These are phyloP conservation scores for Exaiptasia diaphana DNA, from an alignment of 64 coral and sea anemone species.

Conservation along the genomic window DNA sequence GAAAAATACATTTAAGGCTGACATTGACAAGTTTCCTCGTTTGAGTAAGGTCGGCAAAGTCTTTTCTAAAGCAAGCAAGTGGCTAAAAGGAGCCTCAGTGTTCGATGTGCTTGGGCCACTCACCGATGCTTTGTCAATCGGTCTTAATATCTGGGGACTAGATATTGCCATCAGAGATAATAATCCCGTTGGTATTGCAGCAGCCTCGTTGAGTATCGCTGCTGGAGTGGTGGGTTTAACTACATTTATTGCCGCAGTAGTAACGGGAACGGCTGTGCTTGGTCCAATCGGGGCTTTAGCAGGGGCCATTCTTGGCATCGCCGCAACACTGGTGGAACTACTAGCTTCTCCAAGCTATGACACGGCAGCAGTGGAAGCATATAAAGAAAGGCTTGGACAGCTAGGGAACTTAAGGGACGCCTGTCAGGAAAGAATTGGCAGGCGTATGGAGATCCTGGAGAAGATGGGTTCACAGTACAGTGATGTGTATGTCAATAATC, in stretches of 20 bases:
- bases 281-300: too few relatives aligned
- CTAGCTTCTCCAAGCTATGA: not conserved
- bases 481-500: constrained; percentile 13
- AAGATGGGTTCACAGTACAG: not conserved
- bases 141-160: constrained; percentile 15
- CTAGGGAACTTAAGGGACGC: not conserved
- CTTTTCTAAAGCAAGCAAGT: not conserved
- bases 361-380: not conserved
- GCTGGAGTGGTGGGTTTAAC: too few relatives aligned
- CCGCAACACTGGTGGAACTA: not conserved
- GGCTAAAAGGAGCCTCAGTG: constrained; percentile 1
- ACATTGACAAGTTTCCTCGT: not conserved
- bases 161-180: constrained; percentile 12
- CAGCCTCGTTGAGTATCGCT: constrained; percentile 1
- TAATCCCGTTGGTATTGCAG: not conserved
- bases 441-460: not conserved
- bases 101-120: constrained; percentile 11
- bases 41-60: not conserved
- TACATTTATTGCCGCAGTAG: too few relatives aligned
- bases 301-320: too few relatives aligned
- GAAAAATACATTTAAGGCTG: not conserved
- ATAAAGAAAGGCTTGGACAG: not conserved
- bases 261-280: too few relatives aligned
- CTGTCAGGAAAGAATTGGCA: not conserved
- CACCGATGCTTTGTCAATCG: not conserved